Evolutionary conservation across 2,797 vertebrate species (phyloP).

Genomic region (Neosilurus hyrtlii): DNA sequence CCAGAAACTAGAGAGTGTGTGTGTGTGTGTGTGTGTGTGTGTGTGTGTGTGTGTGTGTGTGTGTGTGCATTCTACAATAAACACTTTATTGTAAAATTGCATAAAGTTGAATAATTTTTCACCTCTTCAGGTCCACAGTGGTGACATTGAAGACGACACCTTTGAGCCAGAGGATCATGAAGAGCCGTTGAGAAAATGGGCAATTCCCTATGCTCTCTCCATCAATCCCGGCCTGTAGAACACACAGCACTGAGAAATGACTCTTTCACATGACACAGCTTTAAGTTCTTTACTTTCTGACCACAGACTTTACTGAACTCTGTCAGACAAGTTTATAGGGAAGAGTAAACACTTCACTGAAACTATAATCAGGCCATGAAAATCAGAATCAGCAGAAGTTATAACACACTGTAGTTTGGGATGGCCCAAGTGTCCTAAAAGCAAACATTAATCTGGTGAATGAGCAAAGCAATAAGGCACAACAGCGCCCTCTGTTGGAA

Average conservation of each 20-base stretch:
- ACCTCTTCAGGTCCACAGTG: constrained; percentile 97
- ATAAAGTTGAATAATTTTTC: constrained; percentile 21
- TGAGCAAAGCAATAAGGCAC: neutral
- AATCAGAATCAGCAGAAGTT: constrained; percentile 12
- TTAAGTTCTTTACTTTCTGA: neutral
- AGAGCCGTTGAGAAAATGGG: constrained; percentile 96
- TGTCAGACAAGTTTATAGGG: neutral
- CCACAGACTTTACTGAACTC: neutral
- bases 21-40: constrained; percentile 1
- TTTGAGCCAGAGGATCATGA: constrained; percentile 99
- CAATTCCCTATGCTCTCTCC: constrained; percentile 98
- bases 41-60: constrained; percentile 4
- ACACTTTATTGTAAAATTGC: neutral
- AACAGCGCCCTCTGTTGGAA: constrained; percentile 46
- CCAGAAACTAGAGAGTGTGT: neutral
- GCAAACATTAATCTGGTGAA: neutral
- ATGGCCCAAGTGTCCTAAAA: neutral
- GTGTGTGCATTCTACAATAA: neutral
- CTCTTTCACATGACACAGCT: neutral
- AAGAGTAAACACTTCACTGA: neutral
- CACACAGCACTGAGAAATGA: constrained; percentile 10
- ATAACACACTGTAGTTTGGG: neutral
- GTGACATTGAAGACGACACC: constrained; percentile 99
- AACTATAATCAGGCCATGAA: neutral
- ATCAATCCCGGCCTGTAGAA: constrained; percentile 86